Conservation (phyloP, 1,140 invertebrate genomes). For the Physella acuta region DNA sequence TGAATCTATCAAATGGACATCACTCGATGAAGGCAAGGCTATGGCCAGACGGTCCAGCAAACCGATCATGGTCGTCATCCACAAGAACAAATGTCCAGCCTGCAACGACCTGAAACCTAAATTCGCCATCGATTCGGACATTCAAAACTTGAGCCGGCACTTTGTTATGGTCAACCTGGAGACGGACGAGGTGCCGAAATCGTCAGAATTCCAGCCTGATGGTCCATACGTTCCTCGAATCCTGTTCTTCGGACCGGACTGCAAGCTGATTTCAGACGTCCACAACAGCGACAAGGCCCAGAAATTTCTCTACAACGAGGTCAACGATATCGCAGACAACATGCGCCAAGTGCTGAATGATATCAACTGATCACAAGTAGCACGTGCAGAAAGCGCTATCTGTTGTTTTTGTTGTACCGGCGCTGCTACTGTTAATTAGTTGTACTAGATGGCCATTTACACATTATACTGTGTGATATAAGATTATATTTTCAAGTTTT, state of each 20-base stretch:
- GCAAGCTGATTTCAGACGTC: neutral
- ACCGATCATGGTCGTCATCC: constrained; percentile 4
- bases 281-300: too few relatives aligned
- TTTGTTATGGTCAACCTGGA: constrained; percentile 18
- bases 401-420: too few relatives aligned
- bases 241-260: neutral
- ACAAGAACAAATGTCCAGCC: neutral
- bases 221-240: constrained; percentile 1
- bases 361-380: too few relatives aligned
- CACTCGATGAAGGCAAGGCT: neutral
- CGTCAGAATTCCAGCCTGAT: neutral
- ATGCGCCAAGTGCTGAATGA: too few relatives aligned
- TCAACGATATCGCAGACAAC: too few relatives aligned
- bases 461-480: too few relatives aligned
- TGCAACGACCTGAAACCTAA: neutral
- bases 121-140: neutral
- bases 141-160: neutral
- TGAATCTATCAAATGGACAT: neutral
- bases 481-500: too few relatives aligned
- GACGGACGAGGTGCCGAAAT: neutral
- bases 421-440: too few relatives aligned
- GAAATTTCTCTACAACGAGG: too few relatives aligned
- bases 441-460: too few relatives aligned
- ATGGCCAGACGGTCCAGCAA: neutral
- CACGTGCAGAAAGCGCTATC: too few relatives aligned